Evolutionary conservation across 2,888 invertebrate genomes (phyloP).

Genomic region (Platycnemis pennipes): DNA sequence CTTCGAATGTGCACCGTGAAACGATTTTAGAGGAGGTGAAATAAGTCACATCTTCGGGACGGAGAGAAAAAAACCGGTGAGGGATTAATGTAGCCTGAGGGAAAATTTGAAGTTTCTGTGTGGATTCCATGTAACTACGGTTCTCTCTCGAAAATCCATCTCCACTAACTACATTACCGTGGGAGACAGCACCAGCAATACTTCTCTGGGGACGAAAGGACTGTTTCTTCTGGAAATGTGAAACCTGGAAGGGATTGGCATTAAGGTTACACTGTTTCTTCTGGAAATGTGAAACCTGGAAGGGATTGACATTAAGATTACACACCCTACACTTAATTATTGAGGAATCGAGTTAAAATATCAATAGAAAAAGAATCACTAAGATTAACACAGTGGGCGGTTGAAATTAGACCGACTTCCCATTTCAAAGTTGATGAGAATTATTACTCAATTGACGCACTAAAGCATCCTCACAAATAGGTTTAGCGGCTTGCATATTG

Average conservation of each 20-base stretch:
- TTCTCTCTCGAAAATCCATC: not conserved
- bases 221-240: not conserved
- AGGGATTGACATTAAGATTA: not conserved
- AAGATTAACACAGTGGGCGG: not conserved
- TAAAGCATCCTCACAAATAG: too few relatives aligned
- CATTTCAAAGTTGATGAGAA: not conserved
- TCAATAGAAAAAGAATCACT: not conserved
- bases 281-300: not conserved
- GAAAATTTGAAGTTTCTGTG: not conserved
- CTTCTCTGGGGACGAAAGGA: too few relatives aligned
- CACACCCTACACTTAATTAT: not conserved
- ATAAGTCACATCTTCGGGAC: not conserved
- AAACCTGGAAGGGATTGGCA: not conserved
- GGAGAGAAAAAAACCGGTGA: not conserved
- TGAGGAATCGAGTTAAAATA: constrained; percentile 39
- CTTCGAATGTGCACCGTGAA: too few relatives aligned
- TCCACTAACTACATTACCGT: not conserved
- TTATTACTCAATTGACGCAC: too few relatives aligned
- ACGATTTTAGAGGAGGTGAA: not conserved
- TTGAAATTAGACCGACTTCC: not conserved
- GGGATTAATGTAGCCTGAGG: not conserved
- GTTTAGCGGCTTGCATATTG: too few relatives aligned
- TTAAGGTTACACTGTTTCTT: not conserved
- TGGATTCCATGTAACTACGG: not conserved
- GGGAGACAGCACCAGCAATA: not conserved